Percentiles rank a stretch among this genome's conserved stretches.
Conservation (phyloP, 2,888 invertebrate genomes). For the Andrena flavipes region DNA sequence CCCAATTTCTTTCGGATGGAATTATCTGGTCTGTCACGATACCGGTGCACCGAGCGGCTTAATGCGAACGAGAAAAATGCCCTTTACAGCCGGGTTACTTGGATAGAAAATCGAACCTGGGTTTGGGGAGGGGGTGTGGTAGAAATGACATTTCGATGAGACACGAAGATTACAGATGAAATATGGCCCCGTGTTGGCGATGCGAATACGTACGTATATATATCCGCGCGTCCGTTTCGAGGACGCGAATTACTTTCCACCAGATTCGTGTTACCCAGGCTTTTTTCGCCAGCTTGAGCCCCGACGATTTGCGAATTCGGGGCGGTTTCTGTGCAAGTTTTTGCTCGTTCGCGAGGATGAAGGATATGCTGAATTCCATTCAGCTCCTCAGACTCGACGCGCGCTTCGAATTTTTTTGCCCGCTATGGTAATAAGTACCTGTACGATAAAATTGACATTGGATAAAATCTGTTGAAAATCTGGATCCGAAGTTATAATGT, state of each 20-base stretch:
- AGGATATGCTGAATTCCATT: too few species aligned
- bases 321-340: too few species aligned
- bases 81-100: slow-evolving; percentile 51
- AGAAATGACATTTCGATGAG: slow-evolving; percentile 46
- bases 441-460: too few species aligned
- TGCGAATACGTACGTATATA: neutral
- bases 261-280: neutral
- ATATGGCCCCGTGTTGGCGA: slow-evolving; percentile 15
- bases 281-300: neutral
- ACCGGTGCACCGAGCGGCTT: slow-evolving; percentile 32
- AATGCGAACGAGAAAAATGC: slow-evolving; percentile 48
- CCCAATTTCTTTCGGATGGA: slow-evolving; percentile 53
- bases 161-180: slow-evolving; percentile 56
- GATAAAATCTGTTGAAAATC: too few species aligned
- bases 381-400: too few species aligned
- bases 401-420: too few species aligned
- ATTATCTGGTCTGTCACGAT: slow-evolving; percentile 39
- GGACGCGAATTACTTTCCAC: neutral
- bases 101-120: slow-evolving; percentile 40
- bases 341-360: too few species aligned
- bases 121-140: neutral
- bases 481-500: too few species aligned
- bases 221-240: slow-evolving; percentile 1
- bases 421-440: too few species aligned
- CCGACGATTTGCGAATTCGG: too few species aligned